Evolutionary conservation across 2,113 vertebrate genomes (phyloP).

Genomic region (Platycercus adscitus): DNA sequence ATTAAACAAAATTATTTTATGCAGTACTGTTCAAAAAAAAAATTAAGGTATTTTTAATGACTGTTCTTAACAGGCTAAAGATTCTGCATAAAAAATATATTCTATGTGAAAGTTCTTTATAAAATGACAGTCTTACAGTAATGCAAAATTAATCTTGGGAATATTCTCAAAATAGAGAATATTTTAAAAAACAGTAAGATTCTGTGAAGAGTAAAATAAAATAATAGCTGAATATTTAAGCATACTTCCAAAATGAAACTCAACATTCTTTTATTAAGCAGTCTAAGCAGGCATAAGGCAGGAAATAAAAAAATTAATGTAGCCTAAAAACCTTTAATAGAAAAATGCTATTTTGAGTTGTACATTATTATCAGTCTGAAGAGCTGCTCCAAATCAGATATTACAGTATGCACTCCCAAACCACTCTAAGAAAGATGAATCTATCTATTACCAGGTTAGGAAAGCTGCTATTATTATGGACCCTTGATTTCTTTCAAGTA

Average conservation of each 20-base stretch:
- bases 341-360: constrained; percentile 69
- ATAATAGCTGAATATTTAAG: background rate
- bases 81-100: background rate
- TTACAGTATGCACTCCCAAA: constrained; percentile 68
- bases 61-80: background rate
- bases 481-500: constrained; percentile 78
- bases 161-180: background rate
- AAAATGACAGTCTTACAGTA: background rate
- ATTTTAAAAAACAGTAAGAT: background rate
- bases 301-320: background rate
- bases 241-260: background rate
- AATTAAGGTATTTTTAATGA: background rate
- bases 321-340: constrained; percentile 65
- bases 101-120: background rate
- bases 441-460: constrained; percentile 78
- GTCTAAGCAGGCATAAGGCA: background rate
- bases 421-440: constrained; percentile 76
- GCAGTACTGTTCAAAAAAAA: background rate
- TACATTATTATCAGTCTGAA: constrained; percentile 74
- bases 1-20: background rate
- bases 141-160: background rate
- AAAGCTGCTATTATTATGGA: constrained; percentile 77
- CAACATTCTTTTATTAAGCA: constrained; percentile 9
- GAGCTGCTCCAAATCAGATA: constrained; percentile 73
- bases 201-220: background rate